Conservation (phyloP, 1,140 invertebrate species). For the Drosophila auraria region DNA sequence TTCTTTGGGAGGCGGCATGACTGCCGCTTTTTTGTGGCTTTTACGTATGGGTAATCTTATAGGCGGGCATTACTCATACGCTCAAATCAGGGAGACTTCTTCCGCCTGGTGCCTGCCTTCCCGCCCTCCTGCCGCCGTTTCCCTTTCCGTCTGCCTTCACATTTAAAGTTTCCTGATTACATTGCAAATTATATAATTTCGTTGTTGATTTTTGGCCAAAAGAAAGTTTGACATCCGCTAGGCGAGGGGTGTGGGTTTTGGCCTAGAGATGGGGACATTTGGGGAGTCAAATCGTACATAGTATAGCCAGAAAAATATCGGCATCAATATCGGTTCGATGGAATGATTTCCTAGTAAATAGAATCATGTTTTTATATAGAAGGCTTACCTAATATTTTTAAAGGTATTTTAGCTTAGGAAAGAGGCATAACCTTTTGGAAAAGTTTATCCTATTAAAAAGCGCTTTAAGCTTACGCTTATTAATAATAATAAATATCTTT, state of each 20-base stretch:
- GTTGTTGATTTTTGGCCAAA: slow-evolving; percentile 71
- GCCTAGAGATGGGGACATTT: not conserved
- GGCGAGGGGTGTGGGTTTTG: not conserved
- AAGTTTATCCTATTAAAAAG: too few relatives aligned
- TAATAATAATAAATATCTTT: too few relatives aligned
- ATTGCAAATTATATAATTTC: slow-evolving; percentile 83
- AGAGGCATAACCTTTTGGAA: too few relatives aligned
- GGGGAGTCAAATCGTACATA: not conserved
- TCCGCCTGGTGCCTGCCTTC: not conserved
- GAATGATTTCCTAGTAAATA: not conserved
- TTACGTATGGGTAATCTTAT: slow-evolving; percentile 80
- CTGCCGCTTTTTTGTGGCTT: slow-evolving; percentile 66
- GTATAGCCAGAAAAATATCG: not conserved
- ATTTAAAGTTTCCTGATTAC: slow-evolving; percentile 83
- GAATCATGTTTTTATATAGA: not conserved
- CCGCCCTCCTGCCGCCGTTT: not conserved
- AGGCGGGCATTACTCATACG: slow-evolving; percentile 81
- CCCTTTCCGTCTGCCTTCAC: slow-evolving; percentile 22
- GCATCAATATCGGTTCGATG: not conserved
- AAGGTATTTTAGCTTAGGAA: not conserved
- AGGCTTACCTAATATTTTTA: not conserved
- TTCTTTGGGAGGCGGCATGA: slow-evolving; percentile 47
- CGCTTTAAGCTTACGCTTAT: not conserved
- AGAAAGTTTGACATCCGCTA: slow-evolving; percentile 48
- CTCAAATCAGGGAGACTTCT: slow-evolving; percentile 40